Conservation (phyloP, 1,140 invertebrate genomes). For the Papilio polytes region DNA sequence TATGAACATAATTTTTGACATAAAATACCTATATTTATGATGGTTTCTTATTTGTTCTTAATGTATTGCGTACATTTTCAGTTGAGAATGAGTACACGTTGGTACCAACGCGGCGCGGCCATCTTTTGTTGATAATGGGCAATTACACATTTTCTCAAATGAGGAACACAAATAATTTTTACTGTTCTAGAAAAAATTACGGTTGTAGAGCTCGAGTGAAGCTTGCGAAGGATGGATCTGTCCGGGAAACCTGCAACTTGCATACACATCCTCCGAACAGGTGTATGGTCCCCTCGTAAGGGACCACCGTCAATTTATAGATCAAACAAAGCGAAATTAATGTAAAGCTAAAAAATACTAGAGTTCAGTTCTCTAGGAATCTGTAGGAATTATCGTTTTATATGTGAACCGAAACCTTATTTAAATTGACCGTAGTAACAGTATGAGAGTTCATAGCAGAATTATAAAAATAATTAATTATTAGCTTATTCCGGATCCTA, state of each 20-base stretch:
- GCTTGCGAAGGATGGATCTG: constrained; percentile 38
- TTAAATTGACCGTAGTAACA: not conserved
- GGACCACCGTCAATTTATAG: constrained; percentile 48
- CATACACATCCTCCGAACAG: constrained; percentile 45
- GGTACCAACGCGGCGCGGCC: constrained; percentile 27
- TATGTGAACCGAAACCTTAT: too few species aligned
- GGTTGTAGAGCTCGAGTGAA: constrained; percentile 50
- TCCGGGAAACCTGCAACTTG: constrained; percentile 15
- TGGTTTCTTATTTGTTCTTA: not conserved
- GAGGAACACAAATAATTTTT: constrained; percentile 43
- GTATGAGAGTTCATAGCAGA: not conserved
- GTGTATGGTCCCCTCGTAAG: constrained; percentile 42
- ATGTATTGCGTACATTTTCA: constrained; percentile 1
- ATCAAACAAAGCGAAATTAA: too few species aligned
- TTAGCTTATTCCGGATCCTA: too few species aligned
- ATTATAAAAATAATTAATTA: too few species aligned
- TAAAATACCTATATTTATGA: not conserved
- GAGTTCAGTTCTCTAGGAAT: too few species aligned
- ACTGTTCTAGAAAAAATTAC: constrained; percentile 50
- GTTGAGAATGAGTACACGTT: not conserved
- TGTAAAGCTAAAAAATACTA: too few species aligned
- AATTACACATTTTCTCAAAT: constrained; percentile 51
- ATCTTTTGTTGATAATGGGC: constrained; percentile 50
- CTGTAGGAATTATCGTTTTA: too few species aligned
- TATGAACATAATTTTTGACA: not conserved